Base-by-base conservation (phyloP, 2,888 invertebrate genomes). In the Drosophila phalerata region DNA sequence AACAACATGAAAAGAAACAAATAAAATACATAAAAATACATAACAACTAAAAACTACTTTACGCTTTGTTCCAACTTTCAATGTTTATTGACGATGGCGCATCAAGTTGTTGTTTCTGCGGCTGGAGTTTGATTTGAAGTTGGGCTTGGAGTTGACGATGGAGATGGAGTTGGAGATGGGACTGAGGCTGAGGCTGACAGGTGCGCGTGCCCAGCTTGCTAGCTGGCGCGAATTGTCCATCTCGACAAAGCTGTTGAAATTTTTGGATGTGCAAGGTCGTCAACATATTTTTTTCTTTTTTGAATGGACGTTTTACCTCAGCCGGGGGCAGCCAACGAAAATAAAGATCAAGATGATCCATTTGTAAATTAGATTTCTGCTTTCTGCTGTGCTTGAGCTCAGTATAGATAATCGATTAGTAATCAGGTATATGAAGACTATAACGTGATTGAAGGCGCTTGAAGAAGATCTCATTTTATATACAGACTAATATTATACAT, bases 211-310 rank as follows among this genome's bases (percentile, higher is more conserved):
- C 58, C 60, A 32, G 56, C 57, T 76, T 73, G 79, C 79, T 45
- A 69, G 65, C 74, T 62, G 79, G 48, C 58, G 51, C 75, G 62
- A 77, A 77, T 74, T 74, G 76, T 79, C 70, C 66, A 70, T 43
- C 60, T 70, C 66, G 49, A 77, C 47, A 79, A 58, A 71, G 82
- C 69, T 83, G 82, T 83, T 86, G 81, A 82, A 82, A 86, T 75
- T 34, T 52, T 70, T 51, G 70, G 85, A 82, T 85, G 76, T 57
- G 80, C 88, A 83, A 83, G 82, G 82, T 88, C 88, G 45, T 42
- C 63, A 22, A 58, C 42, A 70, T 57, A 60, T 34, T 28, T 47
- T 43, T 47, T 69, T 51, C 37, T 22, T 47, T 47, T 47, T 75
- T 51, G 43, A 66, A 56, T 8, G 58, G 58, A 48, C 11, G 30